These are phyloP conservation scores for Dioctria rufipes DNA, from an alignment of 2,888 invertebrate genomes.

Conservation along the genomic window DNA sequence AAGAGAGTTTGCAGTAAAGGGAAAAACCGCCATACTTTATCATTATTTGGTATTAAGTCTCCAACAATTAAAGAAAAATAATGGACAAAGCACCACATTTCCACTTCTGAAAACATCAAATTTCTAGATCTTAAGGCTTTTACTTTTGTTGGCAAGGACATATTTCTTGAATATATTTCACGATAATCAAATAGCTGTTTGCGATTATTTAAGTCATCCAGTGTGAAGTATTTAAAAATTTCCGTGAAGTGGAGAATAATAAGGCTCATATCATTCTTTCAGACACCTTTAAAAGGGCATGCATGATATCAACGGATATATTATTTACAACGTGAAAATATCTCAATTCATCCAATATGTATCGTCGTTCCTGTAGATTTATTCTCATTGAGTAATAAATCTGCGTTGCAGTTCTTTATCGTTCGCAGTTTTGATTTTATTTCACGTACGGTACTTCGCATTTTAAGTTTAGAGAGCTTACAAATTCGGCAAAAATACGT, in stretches of 20 bases:
- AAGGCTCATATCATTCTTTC: not conserved
- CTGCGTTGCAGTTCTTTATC: not conserved
- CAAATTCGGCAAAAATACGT: not conserved
- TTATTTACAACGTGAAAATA: slow-evolving; percentile 2
- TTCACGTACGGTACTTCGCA: not conserved
- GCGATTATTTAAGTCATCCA: not conserved
- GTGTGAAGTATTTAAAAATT: not conserved
- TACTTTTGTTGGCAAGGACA: not conserved
- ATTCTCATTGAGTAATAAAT: not conserved
- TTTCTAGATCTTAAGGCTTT: not conserved
- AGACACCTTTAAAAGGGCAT: not conserved
- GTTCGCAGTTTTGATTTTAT: not conserved
- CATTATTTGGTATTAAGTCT: not conserved
- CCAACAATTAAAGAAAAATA: slow-evolving; percentile 3
- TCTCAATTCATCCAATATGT: not conserved
- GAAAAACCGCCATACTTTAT: too few species aligned
- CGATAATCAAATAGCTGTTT: not conserved
- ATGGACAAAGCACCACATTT: too few species aligned
- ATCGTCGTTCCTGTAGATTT: not conserved
- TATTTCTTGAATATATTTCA: not conserved
- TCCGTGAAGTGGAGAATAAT: not conserved
- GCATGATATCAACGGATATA: not conserved
- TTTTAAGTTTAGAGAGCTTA: not conserved
- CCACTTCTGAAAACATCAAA: not conserved
- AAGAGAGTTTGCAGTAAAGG: not conserved